Base-by-base conservation (phyloP, 2,797 vertebrate species). In the Parambassis ranga region DNA sequence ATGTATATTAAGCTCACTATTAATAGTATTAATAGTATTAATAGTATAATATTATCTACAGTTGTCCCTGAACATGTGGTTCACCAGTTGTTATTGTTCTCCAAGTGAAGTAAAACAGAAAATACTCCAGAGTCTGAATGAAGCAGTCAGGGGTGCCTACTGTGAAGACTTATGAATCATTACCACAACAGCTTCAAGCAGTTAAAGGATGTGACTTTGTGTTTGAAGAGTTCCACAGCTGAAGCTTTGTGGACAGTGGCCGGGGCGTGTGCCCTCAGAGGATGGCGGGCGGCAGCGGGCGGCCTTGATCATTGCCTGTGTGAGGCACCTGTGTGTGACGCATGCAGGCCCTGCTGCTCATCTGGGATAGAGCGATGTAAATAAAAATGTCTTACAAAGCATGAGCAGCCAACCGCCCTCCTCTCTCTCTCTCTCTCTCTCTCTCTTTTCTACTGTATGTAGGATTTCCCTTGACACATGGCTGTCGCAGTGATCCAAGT, bases 271-370 rank as follows among this genome's bases (percentile, higher is more conserved):
- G 63, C 44, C 50, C 55, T 15, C 44, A 38, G 32, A 74, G 46
- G 52, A 61, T 43, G 50, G 55, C 24, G 8, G 27, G 60, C 2
- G 42, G 56, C 43, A 50, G 61, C 50, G 59, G 62, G 71, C 55
- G 58, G 56, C 65, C 61, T 71, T 65, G 48, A 81, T 72, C 67
- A 16, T 24, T 53, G 67, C 73, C 51, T 52, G 56, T 72, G 75
- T 69, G 73, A 73, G 71, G 60, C 61, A 79, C 67, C 62, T 67
- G 62, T 53, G 44, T 44, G 26, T 79, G 71, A 82, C 22, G 80
- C 65, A 78, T 48, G 35, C 49, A 50, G 27, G 37, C 43, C 20
- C 19, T 18, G 27, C 38, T 47, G 32, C 56, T 72, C 41, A 22
- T 60, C 61, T 60, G 18, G 51, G 24, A 24, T 8, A 7, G 7